Percentiles rank a stretch among this genome's conserved stretches.
These are phyloP conservation scores for Promerops cafer DNA, from an alignment of 2,113 vertebrate species.

Conservation along the genomic window DNA sequence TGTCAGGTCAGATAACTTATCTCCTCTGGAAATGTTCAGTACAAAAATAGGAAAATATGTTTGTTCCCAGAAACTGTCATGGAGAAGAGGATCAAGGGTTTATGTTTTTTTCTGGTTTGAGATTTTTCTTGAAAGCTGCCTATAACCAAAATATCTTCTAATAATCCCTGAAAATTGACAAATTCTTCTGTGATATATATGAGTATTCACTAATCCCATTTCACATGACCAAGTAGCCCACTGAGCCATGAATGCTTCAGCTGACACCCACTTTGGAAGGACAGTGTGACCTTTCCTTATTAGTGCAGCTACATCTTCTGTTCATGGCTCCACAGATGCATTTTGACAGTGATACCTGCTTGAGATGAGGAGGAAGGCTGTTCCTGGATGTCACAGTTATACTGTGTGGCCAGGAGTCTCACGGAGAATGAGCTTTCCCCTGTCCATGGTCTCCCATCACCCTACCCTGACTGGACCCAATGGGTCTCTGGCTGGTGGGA, in stretches of 20 bases:
- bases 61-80: not conserved
- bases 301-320: not conserved
- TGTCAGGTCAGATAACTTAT: not conserved
- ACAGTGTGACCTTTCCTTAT: not conserved
- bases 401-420: not conserved
- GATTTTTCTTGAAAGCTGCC: not conserved
- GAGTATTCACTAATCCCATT: not conserved
- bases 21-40: not conserved
- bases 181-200: not conserved
- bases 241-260: not conserved
- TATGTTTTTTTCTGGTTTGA: not conserved
- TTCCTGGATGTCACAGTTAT: not conserved
- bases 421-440: not conserved
- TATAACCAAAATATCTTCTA: not conserved
- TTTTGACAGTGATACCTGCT: not conserved
- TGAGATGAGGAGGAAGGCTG: not conserved
- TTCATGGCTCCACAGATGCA: not conserved
- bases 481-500: not conserved
- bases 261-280: not conserved
- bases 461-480: not conserved
- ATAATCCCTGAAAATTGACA: not conserved
- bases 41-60: not conserved
- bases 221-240: not conserved
- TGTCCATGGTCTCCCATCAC: not conserved
- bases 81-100: not conserved